Evolutionary conservation across 2,888 invertebrate genomes (phyloP).

Genomic region (Macrosiphum euphorbiae): DNA sequence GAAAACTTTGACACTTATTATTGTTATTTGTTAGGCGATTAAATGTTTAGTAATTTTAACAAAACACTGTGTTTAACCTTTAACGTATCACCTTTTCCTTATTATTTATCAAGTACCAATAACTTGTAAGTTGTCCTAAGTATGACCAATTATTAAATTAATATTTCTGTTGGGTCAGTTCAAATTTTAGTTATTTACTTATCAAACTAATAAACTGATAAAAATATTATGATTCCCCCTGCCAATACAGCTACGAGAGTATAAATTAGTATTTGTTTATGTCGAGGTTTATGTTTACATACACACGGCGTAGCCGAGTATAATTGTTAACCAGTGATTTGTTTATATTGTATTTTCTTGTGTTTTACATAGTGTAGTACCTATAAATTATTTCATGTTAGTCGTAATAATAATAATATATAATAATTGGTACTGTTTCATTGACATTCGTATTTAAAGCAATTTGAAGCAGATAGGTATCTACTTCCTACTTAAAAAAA

Average conservation of each 20-base stretch:
- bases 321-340: not conserved
- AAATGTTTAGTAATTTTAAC: not conserved
- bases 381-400: not conserved
- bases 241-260: not conserved
- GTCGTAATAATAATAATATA: not conserved
- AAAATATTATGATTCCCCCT: not conserved
- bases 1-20: not conserved
- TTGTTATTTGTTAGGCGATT: not conserved
- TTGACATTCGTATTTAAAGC: not conserved
- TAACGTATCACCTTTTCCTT: not conserved
- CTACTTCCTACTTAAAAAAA: not conserved
- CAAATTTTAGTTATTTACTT: not conserved
- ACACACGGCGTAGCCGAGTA: not conserved
- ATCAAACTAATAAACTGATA: not conserved
- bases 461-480: not conserved
- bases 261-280: not conserved
- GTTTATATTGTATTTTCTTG: not conserved
- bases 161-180: not conserved
- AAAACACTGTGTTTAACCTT: not conserved
- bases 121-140: not conserved
- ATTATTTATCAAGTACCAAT: not conserved
- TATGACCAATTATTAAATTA: not conserved
- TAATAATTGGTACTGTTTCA: not conserved
- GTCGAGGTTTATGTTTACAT: not conserved
- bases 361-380: not conserved